Conservation (phyloP, 2,113 vertebrate genomes). For the Xyliphius kryptos region DNA sequence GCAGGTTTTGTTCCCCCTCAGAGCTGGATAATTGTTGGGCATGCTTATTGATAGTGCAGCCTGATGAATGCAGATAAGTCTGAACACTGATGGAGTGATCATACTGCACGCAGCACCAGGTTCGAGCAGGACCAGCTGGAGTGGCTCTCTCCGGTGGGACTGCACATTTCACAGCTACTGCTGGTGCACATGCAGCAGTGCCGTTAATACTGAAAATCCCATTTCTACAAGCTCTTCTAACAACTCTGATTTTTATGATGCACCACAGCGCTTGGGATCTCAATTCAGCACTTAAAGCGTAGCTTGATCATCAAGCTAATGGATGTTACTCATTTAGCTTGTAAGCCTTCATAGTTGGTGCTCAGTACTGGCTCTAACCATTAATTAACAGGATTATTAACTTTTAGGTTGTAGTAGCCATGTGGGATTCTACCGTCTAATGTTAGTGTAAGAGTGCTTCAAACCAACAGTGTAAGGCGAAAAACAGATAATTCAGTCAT, state of each 20-base stretch:
- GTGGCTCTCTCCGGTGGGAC: constrained; percentile 82
- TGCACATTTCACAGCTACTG: constrained; percentile 82
- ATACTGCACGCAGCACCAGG: constrained; percentile 88
- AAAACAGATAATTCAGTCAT: constrained; percentile 47
- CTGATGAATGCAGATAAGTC: constrained; percentile 92
- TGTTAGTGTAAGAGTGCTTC: constrained; percentile 60
- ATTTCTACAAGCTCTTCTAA: constrained; percentile 71
- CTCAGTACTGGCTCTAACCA: constrained; percentile 89
- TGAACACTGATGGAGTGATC: constrained; percentile 90
- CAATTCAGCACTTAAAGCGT: constrained; percentile 91
- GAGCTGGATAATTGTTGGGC: constrained; percentile 68
- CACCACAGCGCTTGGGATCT: constrained; percentile 89
- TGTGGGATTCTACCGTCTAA: constrained; percentile 75
- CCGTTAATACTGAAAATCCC: constrained; percentile 81
- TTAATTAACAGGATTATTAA: constrained; percentile 99
- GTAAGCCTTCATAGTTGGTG: constrained; percentile 90
- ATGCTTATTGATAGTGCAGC: constrained; percentile 92
- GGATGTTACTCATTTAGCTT: constrained; percentile 89
- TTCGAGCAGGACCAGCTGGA: constrained; percentile 93
- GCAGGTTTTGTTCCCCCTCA: constrained; percentile 76
- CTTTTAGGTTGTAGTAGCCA: constrained; percentile 74
- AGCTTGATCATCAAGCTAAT: constrained; percentile 94
- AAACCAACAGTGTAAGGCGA: constrained; percentile 39
- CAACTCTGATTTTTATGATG: constrained; percentile 94
- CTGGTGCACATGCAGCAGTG: constrained; percentile 69